These are phyloP conservation scores for Choreutis nemorana DNA, from an alignment of 2,888 invertebrate species.

Conservation along the genomic window DNA sequence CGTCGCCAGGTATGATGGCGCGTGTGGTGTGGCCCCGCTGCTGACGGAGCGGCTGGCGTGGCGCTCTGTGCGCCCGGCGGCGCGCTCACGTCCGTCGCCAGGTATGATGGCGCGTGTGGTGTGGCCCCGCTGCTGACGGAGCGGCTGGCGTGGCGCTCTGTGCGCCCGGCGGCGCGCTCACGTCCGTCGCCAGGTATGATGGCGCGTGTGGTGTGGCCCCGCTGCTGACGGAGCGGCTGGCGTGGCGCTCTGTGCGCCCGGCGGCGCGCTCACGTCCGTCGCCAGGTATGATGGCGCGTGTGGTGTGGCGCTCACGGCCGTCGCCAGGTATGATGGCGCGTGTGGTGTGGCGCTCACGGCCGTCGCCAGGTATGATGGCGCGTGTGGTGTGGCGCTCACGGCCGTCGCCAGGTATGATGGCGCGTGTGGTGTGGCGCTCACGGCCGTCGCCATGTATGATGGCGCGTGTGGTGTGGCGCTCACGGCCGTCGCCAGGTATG, in stretches of 20 bases:
- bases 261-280: conserved; percentile 93
- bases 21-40: conserved; percentile 87
- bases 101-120: conserved; percentile 97
- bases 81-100: conserved; percentile 90
- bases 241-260: conserved; percentile 91
- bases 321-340: no score
- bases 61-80: conserved; percentile 94
- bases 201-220: conserved; percentile 90
- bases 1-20: conserved; percentile 97
- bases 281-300: no score
- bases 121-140: conserved; percentile 89
- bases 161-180: conserved; percentile 95
- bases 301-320: no score
- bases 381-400: no score
- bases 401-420: no score
- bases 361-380: no score
- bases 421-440: no score
- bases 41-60: conserved; percentile 90
- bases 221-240: conserved; percentile 90
- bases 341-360: no score
- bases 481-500: no score
- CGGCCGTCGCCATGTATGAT: no score
- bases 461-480: no score
- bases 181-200: conserved; percentile 93
- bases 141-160: conserved; percentile 87